Base-by-base conservation (phyloP, 2,113 vertebrate genomes). In the Tapirus terrestris region DNA sequence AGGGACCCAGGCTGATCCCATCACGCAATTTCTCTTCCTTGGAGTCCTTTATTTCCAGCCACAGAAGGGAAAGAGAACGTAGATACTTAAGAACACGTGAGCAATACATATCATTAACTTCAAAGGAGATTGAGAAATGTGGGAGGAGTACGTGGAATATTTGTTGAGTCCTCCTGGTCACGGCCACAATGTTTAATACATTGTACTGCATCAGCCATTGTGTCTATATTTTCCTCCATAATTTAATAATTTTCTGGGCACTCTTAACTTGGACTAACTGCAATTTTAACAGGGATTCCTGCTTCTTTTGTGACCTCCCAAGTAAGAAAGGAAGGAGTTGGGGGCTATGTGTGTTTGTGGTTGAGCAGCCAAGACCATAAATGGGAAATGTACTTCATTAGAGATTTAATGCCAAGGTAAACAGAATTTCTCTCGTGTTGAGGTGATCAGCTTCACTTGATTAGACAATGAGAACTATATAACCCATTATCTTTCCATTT, bases 241-340 rank as follows among this genome's bases (percentile, higher is more conserved):
- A 72, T 79, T 96, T 60, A 95, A 60, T 31, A 85, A 31, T 60
- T 96, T 96, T 77, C 77, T 53, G 33, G 9, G 14, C 10, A 76
- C 43, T 48, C 48, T 61, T 61, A 77, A 73, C 25, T 48, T 89
- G 14, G 11, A 17, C 23, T 77, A 72, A 65, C 4, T 72, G 17
- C 16, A 84, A 31, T 85, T 95, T 96, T 58, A 87, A 56, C 33
- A 70, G 36, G 48, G 39, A 75, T 76, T 85, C 51, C 14, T 80
- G 10, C 21, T 92, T 86, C 61, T 90, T 70, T 84, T 81, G 58
- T 92, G 63, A 90, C 18, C 21, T 65, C 7, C 5, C 29, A 43
- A 58, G 11, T 14, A 36, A 91, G 36, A 31, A 91, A 84, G 27
- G 33, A 21, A 61, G 29, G 9, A 90, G 7, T 39, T 79, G 33